Base-by-base conservation (phyloP, 2,888 invertebrate species). In the Hylaea fasciaria region DNA sequence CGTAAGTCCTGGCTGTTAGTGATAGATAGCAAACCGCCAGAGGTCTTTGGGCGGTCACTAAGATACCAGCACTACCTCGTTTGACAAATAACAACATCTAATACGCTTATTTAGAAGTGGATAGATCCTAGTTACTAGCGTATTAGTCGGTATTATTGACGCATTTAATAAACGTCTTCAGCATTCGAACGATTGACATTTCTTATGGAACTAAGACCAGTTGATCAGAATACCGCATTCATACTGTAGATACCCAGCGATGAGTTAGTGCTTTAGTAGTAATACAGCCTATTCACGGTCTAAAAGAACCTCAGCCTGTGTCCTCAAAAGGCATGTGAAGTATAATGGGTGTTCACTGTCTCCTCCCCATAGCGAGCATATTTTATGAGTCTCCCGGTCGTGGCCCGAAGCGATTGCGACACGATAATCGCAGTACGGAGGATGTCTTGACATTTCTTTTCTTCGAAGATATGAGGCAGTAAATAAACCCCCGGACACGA, bases 361-460 rank as follows among this genome's bases (percentile, higher is more conserved):
- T 73, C 73, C 74, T 72, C 69, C 72, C 72, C 72, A 70, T 74
- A 75, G 73, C 71, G 68, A 72, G 74, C 73, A 75, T 76, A 72
- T 70, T 78, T 80, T 78, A 80, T 78, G 73, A 72, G 72, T 64
- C 77, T 76, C 72, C 65, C 76, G 70, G 72, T 66, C 74, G 76
- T 75, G 76, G 80, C 80, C 76, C 70, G 73, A 66, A 79, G 77
- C 80, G 78, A 83, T 83, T 74, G 78, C 72, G 76, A 78, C 82
- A 83, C 78, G 82, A 87, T 85, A 86, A 87, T 85, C 85, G 78
- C 79, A 74, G 73, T 68, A 70, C 71, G 68, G 73, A 76, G 72
- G 72, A 79, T 74, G 76, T 79, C 77, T 78, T 78, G 81, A 81
- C 83, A 80, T 84, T 85, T 85, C 80, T 84, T 84, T 85, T 82